These are phyloP conservation scores for Caretta caretta DNA, from an alignment of 2,113 vertebrate species.

Conservation along the genomic window DNA sequence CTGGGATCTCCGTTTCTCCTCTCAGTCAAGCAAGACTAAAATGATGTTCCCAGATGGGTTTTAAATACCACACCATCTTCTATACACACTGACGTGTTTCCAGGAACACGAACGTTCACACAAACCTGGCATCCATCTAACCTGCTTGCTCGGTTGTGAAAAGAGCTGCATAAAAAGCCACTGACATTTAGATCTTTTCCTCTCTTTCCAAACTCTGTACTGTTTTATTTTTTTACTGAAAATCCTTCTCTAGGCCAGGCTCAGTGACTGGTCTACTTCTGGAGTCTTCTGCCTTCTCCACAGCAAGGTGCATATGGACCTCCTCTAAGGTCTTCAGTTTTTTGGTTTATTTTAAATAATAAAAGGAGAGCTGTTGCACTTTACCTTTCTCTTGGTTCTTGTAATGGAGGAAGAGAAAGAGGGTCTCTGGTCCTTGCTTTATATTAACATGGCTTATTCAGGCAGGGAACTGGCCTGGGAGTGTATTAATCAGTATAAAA, in stretches of 20 bases:
- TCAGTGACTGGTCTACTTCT: not conserved
- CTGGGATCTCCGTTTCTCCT: not conserved
- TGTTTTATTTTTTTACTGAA: not conserved
- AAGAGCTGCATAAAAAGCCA: not conserved
- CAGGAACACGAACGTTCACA: not conserved
- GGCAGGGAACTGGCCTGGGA: not conserved
- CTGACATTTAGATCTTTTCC: not conserved
- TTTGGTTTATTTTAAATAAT: not conserved
- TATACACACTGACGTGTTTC: not conserved
- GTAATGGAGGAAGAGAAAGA: not conserved
- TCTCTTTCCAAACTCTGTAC: not conserved
- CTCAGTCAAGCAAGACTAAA: not conserved
- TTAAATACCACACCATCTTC: not conserved
- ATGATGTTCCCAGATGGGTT: not conserved
- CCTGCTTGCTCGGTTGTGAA: not conserved
- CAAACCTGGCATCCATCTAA: not conserved
- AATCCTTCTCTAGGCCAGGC: not conserved
- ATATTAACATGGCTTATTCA: not conserved
- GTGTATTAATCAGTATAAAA: not conserved
- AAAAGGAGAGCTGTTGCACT: not conserved
- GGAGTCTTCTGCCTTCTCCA: not conserved
- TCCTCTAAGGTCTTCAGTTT: not conserved
- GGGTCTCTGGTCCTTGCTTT: not conserved
- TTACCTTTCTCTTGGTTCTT: not conserved
- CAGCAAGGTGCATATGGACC: not conserved